Base-by-base conservation (phyloP, 2,113 vertebrate species). In the Callorhinus ursinus region DNA sequence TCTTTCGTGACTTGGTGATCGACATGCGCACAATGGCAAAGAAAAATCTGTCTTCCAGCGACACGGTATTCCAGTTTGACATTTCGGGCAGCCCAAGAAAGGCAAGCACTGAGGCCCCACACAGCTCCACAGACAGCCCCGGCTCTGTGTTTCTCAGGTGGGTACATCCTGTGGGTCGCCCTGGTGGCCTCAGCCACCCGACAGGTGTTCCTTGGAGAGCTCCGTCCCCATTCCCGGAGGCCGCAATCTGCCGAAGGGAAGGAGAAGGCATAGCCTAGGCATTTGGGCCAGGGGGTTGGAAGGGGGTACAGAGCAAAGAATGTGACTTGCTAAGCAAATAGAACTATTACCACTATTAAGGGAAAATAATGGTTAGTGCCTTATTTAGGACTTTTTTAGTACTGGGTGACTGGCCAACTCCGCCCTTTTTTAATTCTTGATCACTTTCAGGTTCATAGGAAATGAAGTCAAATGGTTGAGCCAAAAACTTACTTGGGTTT, bases 81-180 rank as follows among this genome's bases (percentile, higher is more conserved):
- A 89, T 4, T 61, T 93, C 55, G 0, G 88, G 49, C 59, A 98
- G 95, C 96, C 96, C 95, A 5, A 63, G 0, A 28, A 96, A 94
- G 33, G 69, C 59, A 51, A 59, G 80, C 6, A 51, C 61, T 0
- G 90, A 96, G 46, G 39, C n/a, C 5, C 87, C 88, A 0, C 65
- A 63, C 79, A 98, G 98, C 86, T 89, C 97, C 53, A 84, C 94
- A 0, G 98, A 98, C 51, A 98, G 97, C 53, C 93, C 88, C 0
- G 65, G 98, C 97, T 98, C 98, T 0, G 98, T 98, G 79, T 98
- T 99, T 95, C 15, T 98, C 95, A 98, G 98, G 99, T 99, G 98
- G 98, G 98, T 96, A 31, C 74, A 1, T 33, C 26, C 21, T 1
- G 1, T 5, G 33, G 2, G 36, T 31, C 16, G 0, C 8, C 2